These are phyloP conservation scores for Mesorhabditis spiculigera DNA, from an alignment of 2,888 invertebrate species.

Conservation along the genomic window DNA sequence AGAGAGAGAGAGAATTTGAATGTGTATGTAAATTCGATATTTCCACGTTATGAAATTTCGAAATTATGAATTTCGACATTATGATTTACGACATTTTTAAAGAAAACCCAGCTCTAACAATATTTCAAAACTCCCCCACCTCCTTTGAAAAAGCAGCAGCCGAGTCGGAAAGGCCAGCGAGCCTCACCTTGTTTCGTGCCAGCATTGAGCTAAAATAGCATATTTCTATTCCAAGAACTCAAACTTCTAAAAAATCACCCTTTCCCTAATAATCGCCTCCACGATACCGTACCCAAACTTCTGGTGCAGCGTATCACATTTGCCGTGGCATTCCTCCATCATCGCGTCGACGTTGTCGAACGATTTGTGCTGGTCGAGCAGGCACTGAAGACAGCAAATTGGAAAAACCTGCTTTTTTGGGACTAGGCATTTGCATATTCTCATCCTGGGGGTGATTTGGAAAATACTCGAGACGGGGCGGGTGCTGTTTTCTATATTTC, in stretches of 20 bases:
- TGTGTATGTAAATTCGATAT: too few relatives aligned
- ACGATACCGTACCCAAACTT: not conserved
- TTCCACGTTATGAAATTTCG: too few relatives aligned
- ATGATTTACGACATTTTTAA: too few relatives aligned
- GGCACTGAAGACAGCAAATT: not conserved
- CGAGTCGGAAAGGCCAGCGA: not conserved
- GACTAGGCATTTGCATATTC: too few relatives aligned
- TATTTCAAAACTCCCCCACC: not conserved
- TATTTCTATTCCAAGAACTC: too few relatives aligned
- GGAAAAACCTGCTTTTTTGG: too few relatives aligned
- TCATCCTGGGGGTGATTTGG: too few relatives aligned
- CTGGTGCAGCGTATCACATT: not conserved
- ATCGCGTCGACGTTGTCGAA: not conserved
- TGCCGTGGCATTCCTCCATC: not conserved
- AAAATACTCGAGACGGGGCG: not conserved
- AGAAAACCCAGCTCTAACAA: too few relatives aligned
- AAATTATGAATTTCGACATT: too few relatives aligned
- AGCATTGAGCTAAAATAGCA: not conserved
- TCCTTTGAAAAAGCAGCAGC: not conserved
- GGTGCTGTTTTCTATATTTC: not conserved
- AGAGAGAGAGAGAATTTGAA: too few relatives aligned
- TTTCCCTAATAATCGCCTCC: not conserved
- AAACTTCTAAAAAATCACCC: too few relatives aligned
- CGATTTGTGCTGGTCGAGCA: not conserved
- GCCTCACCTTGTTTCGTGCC: not conserved